phyloP scores from a whole-genome alignment of 2,113 vertebrate species.

The Ginglymostoma cirratum region DNA sequence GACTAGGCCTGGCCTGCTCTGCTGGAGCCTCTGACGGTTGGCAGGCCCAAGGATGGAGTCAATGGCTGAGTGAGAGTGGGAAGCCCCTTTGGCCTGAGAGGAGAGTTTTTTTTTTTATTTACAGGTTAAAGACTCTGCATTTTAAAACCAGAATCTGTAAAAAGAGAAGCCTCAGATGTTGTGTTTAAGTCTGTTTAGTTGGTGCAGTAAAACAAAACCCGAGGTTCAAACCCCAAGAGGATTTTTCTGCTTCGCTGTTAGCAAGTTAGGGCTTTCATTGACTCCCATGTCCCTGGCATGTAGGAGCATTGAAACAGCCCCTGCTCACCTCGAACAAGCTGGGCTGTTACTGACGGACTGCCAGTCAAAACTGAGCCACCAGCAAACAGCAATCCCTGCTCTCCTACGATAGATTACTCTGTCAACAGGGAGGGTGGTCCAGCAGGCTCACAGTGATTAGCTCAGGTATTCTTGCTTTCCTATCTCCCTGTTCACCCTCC shows the following conservation, averaged over 20 bases:
- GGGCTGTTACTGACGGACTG: too few relatives aligned
- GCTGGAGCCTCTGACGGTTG: not conserved
- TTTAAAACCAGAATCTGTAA: not conserved
- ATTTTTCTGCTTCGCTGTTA: not conserved
- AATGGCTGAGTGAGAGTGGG: not conserved
- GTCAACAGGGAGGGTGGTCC: too few relatives aligned
- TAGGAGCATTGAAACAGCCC: not conserved
- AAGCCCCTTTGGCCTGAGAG: not conserved
- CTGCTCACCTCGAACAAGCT: too few relatives aligned
- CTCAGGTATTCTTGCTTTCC: too few relatives aligned
- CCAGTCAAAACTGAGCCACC: too few relatives aligned
- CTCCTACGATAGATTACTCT: too few relatives aligned
- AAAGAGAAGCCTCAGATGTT: not conserved
- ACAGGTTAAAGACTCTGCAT: not conserved
- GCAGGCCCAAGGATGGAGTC: not conserved
- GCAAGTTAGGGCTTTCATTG: not conserved
- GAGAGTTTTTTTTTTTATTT: not conserved
- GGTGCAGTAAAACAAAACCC: not conserved
- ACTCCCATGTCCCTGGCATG: not conserved
- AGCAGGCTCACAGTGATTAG: too few relatives aligned
- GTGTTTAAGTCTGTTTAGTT: not conserved
- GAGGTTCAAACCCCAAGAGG: not conserved
- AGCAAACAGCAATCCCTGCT: too few relatives aligned
- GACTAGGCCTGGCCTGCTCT: not conserved
- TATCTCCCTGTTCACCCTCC: too few relatives aligned